Percentiles rank a stretch among this genome's conserved stretches.
These are phyloP conservation scores for Heliocidaris tuberculata DNA, from an alignment of 35 echinoderm and acorn worm genomes.

Conservation along the genomic window DNA sequence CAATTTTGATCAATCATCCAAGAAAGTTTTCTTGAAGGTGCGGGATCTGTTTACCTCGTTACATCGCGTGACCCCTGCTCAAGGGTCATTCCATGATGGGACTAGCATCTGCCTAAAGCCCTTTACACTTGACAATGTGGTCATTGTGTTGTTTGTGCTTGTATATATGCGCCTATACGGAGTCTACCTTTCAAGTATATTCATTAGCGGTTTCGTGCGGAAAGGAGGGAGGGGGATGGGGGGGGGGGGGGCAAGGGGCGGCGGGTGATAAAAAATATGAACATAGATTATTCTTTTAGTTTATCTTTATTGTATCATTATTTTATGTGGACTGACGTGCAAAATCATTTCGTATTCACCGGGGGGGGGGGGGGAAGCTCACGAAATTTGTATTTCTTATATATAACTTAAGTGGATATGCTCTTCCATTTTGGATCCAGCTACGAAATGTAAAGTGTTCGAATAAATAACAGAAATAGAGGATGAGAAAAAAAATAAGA, in stretches of 20 bases:
- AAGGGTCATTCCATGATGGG: background rate
- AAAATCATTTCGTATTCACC: no score
- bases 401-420: no score
- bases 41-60: conserved; percentile 1
- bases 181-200: background rate
- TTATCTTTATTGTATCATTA: no score
- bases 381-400: no score
- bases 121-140: background rate
- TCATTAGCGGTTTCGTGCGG: background rate
- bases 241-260: no score
- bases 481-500: background rate
- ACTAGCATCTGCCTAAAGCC: background rate
- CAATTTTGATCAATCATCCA: conserved; percentile 13
- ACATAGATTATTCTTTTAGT: no score
- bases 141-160: background rate
- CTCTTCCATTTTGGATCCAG: background rate
- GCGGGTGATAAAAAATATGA: no score
- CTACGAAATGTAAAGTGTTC: background rate
- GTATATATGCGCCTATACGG: background rate
- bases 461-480: background rate
- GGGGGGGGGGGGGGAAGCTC: no score
- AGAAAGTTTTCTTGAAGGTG: conserved; percentile 17
- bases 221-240: background rate
- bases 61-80: background rate
- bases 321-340: no score